Evolutionary conservation across 2,888 invertebrate species (phyloP).

Genomic region (Bombylius major): DNA sequence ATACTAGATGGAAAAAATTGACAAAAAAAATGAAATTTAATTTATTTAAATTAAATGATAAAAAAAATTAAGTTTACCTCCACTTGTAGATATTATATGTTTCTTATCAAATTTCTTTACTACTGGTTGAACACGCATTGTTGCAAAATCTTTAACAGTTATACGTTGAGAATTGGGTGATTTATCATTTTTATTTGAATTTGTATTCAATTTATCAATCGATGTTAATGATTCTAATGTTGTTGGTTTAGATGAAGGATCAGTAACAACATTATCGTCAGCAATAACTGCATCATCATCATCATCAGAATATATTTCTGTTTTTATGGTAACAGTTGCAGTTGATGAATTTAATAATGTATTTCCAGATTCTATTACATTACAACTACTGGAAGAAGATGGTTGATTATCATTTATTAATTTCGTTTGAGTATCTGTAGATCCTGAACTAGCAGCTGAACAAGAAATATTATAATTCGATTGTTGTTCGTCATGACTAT

Average conservation of each 20-base stretch:
- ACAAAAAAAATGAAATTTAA: not conserved
- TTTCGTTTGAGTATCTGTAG: too few species aligned
- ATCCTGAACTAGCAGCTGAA: too few species aligned
- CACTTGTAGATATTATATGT: not conserved
- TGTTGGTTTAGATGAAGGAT: too few species aligned
- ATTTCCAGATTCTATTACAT: slow-evolving; percentile 6
- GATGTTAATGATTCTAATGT: too few species aligned
- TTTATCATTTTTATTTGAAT: not conserved
- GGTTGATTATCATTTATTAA: too few species aligned
- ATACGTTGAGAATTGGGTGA: not conserved
- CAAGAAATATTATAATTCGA: not conserved
- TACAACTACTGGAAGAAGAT: too few species aligned
- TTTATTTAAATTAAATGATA: not conserved
- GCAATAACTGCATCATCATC: slow-evolving; percentile 9
- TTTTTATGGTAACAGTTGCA: slow-evolving; percentile 20
- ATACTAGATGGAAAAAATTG: not conserved
- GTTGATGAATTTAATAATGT: slow-evolving; percentile 4
- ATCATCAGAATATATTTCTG: slow-evolving; percentile 25
- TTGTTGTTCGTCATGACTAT: slow-evolving; percentile 4
- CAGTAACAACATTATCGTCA: too few species aligned
- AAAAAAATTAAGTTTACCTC: too few species aligned
- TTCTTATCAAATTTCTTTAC: not conserved
- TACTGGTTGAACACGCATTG: slow-evolving; percentile 3
- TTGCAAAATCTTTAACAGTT: slow-evolving; percentile 9
- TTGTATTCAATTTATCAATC: not conserved